Evolutionary conservation across 2,797 vertebrate species (phyloP).

Genomic region (Syngnathus acus): DNA sequence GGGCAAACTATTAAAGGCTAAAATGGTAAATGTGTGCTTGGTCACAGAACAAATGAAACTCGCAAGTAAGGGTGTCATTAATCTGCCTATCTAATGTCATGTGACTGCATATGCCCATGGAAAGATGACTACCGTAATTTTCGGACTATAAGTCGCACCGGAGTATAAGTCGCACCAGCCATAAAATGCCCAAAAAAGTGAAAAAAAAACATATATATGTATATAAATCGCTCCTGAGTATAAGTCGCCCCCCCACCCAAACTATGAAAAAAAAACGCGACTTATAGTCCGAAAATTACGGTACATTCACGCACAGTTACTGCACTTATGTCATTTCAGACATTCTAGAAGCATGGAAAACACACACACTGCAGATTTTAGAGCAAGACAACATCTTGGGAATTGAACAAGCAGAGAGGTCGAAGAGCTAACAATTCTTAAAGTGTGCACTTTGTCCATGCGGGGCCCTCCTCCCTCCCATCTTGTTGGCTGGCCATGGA

Average conservation of each 20-base stretch:
- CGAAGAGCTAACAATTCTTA: conserved; percentile 25
- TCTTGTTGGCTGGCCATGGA: conserved; percentile 20
- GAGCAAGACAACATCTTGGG: conserved; percentile 42
- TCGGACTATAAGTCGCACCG: too few species aligned
- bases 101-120: conserved; percentile 11
- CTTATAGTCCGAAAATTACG: too few species aligned
- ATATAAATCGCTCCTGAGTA: too few species aligned
- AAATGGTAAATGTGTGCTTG: background rate
- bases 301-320: conserved; percentile 15
- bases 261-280: too few species aligned
- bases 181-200: too few species aligned
- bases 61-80: background rate
- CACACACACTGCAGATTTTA: conserved; percentile 49
- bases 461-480: conserved; percentile 32
- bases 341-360: conserved; percentile 52
- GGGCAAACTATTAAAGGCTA: too few species aligned
- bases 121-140: conserved; percentile 14
- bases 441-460: conserved; percentile 30
- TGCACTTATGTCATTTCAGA: conserved; percentile 28
- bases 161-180: too few species aligned
- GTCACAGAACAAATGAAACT: background rate
- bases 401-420: conserved; percentile 32
- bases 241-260: too few species aligned
- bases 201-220: too few species aligned
- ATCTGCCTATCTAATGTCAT: background rate